Base-by-base conservation (phyloP, 2,113 vertebrate species). In the Pogonocichla stellata region DNA sequence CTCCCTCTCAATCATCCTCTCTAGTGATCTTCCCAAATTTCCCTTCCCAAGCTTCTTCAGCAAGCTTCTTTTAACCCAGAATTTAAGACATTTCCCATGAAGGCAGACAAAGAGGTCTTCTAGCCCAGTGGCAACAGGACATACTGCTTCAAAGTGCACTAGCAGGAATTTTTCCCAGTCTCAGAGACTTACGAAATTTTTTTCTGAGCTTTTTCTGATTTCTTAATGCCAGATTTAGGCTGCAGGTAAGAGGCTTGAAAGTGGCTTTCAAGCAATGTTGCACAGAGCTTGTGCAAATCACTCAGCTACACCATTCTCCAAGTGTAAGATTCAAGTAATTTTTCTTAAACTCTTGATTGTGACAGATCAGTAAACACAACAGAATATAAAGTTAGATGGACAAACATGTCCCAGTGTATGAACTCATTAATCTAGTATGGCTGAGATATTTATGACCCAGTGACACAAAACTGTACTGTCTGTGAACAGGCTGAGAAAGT, bases 271-370 rank as follows among this genome's bases (percentile, higher is more conserved):
- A 57, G 50, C 11, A 78, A 42, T 7, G 12, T 50, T 33, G 14
- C 34, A 17, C 6, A 78, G 24, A 0, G 0, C 5, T 17, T 43
- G 5, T 10, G 28, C 10, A 36, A 84, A 36, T 51, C 4, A 0
- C n/a, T 67, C 54, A 67, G 18, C 18, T 29, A 64, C 16, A 53
- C 7, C 20, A 6, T 51, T 74, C 34, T 78, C 40, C 31, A 60
- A 74, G 36, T 22, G 3, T 33, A 74, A 57, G n/a, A 65, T 10
- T 69, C 47, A 69, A 79, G 19, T 28, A 53, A 58, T 70, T 72
- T 75, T 86, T 87, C 42, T 72, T 61, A 8, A 85, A 71, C 61
- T 45, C 19, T 16, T 29, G 11, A 15, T 75, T 81, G 19, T 72
- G 29, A 34, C 19, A 75, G 14, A 28, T 67, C 25, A 81, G 4